Base-by-base conservation (phyloP, 1,140 invertebrate species). In the Pseudomyrmex flavicornis region DNA sequence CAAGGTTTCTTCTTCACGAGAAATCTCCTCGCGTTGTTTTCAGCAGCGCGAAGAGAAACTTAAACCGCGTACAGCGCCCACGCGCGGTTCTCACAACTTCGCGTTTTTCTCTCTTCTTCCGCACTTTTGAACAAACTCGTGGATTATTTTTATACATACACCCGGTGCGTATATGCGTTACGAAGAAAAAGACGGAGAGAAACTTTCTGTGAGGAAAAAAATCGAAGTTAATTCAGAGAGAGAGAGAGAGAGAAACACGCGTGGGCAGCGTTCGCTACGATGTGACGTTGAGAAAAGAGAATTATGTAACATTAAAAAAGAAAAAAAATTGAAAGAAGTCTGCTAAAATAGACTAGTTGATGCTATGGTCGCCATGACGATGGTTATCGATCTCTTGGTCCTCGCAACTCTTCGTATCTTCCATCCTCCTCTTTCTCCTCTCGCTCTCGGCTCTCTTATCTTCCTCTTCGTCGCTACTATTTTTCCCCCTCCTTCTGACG, bases 331-430 rank as follows among this genome's bases (percentile, higher is more conserved):
- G 5, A 35, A 35, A 35, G 0, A 58, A 59, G 44, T 63, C 50
- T 46, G 56, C 10, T 56, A 58, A 59, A 76, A 54, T 76, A 86
- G 69, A 87, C 75, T 88, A 88, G 89, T 91, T 88, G 88, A 90
- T 90, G 88, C 72, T 76, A 90, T 91, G 89, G 90, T 91, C 88
- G 88, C 87, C 89, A 91, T 91, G 91, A 90, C 91, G 87, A 91
- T 91, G 88, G 86, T 48, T 91, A 91, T 91, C 87, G 91, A 91
- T 91, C 82, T 72, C 70, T 66, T 82, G 59, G 63, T 83, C 82
- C 85, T 35, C 35, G 5, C 35, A 5, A 35, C 35, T 35, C 35
- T 63, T 72, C n/a, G 12, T 52, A 82, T 63, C 22, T 13, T 54
- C 26, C 52, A 17, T 65, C 54, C 62, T 62, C 15, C 15, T 35